phyloP scores from a whole-genome alignment of 2,797 vertebrate species.

The Melanotaenia boesemani region DNA sequence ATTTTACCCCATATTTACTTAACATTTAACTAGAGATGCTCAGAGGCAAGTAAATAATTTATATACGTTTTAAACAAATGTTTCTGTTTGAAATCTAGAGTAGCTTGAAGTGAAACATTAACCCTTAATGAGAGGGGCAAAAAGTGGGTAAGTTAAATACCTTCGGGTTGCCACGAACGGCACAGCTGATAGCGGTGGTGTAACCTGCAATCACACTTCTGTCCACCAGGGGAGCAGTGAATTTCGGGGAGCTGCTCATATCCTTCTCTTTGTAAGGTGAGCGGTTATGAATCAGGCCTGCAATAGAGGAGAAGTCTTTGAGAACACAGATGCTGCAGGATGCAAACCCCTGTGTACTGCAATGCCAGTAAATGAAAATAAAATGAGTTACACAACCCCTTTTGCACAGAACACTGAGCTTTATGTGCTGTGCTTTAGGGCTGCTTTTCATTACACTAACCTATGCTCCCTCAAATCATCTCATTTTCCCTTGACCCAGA shows the following conservation, averaged over 20 bases:
- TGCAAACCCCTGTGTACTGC: background rate
- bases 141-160: slow-evolving; percentile 45
- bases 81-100: background rate
- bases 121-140: background rate
- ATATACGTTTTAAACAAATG: background rate
- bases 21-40: background rate
- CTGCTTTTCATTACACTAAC: background rate
- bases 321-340: background rate
- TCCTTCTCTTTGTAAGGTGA: slow-evolving; percentile 85
- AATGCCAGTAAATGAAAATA: background rate
- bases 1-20: background rate
- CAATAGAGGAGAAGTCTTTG: background rate
- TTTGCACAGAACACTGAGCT: background rate
- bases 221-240: slow-evolving; percentile 88
- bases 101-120: background rate
- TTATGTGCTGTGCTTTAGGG: background rate
- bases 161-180: slow-evolving; percentile 89
- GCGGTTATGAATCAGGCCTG: slow-evolving; percentile 78
- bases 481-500: background rate
- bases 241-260: slow-evolving; percentile 83
- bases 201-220: slow-evolving; percentile 90
- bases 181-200: slow-evolving; percentile 88
- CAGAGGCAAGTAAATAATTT: background rate
- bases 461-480: background rate
- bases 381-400: background rate